A percentile compares a stretch with the other conserved stretches of the same genome.
phyloP scores from a whole-genome alignment of 1,140 invertebrate species.

The Cyclargus thomasi region DNA sequence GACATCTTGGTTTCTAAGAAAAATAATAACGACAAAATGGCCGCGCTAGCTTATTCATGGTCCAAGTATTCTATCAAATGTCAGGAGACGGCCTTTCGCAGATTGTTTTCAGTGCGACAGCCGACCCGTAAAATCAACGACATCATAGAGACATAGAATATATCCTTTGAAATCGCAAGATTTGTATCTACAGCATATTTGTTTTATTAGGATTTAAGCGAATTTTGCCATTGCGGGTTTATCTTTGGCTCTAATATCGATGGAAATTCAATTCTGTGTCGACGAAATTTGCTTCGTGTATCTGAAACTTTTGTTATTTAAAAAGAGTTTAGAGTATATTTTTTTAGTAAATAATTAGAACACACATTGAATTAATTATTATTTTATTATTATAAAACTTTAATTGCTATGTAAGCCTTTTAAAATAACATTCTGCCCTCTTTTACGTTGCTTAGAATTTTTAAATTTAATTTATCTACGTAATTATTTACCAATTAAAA shows the following conservation, averaged over 20 bases:
- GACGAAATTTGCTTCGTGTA: too few species aligned
- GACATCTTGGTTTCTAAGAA: constrained; percentile 37
- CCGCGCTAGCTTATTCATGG: constrained; percentile 51
- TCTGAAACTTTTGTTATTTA: too few species aligned
- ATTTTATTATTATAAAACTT: background rate
- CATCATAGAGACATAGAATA: constrained; percentile 45
- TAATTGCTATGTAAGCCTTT: too few species aligned
- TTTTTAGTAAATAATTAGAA: too few species aligned
- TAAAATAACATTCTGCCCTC: too few species aligned
- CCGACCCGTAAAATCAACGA: constrained; percentile 63
- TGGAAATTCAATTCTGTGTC: background rate
- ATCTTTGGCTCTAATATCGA: background rate
- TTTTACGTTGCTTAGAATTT: too few species aligned
- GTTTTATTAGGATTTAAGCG: constrained; percentile 28
- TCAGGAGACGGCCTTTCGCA: constrained; percentile 57
- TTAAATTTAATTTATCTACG: too few species aligned
- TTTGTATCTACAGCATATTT: constrained; percentile 36
- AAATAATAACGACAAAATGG: constrained; percentile 40
- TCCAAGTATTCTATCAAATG: constrained; percentile 65
- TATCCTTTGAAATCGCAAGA: constrained; percentile 49
- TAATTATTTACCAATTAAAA: background rate
- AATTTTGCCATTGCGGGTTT: constrained; percentile 16
- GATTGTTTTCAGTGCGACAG: constrained; percentile 54
- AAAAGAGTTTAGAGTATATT: too few species aligned
- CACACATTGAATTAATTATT: too few species aligned